phyloP scores from a whole-genome alignment of 2,797 vertebrate species.

The Peromyscus attwateri region DNA sequence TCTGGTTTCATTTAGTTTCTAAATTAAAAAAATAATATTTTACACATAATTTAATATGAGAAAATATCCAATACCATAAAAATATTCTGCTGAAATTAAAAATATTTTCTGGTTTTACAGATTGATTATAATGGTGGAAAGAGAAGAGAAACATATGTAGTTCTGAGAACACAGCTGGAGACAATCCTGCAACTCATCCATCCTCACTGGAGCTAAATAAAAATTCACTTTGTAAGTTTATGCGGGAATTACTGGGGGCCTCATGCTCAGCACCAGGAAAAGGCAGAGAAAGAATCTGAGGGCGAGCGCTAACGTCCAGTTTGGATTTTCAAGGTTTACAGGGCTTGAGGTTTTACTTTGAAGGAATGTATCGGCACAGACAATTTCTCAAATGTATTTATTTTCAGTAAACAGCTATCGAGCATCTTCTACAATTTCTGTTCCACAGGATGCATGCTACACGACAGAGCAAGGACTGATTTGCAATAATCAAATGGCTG shows the following conservation, averaged over 20 bases:
- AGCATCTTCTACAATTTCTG: conserved; percentile 55
- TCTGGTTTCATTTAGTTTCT: conserved; percentile 59
- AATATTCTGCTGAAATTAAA: conserved; percentile 52
- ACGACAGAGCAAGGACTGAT: conserved; percentile 79
- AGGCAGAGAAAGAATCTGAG: conserved; percentile 35
- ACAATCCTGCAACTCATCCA: neutral
- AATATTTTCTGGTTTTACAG: conserved; percentile 53
- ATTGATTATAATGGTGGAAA: neutral
- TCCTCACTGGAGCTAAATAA: conserved; percentile 57
- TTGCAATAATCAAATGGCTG: conserved; percentile 79
- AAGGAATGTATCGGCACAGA: neutral
- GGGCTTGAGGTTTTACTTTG: conserved; percentile 55
- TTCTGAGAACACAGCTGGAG: conserved; percentile 62
- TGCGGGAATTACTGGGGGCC: conserved; percentile 14
- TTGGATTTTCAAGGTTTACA: conserved; percentile 56
- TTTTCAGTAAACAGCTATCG: conserved; percentile 70
- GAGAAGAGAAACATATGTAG: neutral
- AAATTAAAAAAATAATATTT: conserved; percentile 68
- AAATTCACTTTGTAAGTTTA: conserved; percentile 58
- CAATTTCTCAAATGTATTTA: conserved; percentile 41
- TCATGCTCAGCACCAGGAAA: neutral
- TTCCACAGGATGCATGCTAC: conserved; percentile 71
- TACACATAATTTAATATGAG: conserved; percentile 52
- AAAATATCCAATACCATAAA: conserved; percentile 31
- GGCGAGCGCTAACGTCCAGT: neutral